A percentile compares a stretch with the other conserved stretches of the same genome.
phyloP scores from a whole-genome alignment of 1,140 invertebrate species.

The Olivierus martensii region DNA sequence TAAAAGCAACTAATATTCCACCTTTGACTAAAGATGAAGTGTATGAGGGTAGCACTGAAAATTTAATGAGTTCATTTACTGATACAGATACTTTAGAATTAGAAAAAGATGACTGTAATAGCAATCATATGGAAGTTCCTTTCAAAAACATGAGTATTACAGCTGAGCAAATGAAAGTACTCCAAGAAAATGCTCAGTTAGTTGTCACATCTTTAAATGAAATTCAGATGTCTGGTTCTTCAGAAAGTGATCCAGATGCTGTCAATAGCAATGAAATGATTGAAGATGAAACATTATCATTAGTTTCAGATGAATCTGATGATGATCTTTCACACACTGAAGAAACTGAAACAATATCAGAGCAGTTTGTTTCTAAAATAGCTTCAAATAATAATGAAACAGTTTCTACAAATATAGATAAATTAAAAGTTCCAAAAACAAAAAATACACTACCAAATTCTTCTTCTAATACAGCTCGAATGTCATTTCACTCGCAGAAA shows the following conservation, averaged over 20 bases:
- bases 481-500: too few relatives aligned
- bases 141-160: slow-evolving; percentile 19
- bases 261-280: slow-evolving; percentile 29
- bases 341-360: too few relatives aligned
- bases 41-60: slow-evolving; percentile 12
- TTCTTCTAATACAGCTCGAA: too few relatives aligned
- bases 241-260: slow-evolving; percentile 13
- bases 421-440: too few relatives aligned
- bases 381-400: too few relatives aligned
- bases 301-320: slow-evolving; percentile 51
- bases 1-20: background rate
- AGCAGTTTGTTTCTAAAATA: too few relatives aligned
- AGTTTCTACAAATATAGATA: too few relatives aligned
- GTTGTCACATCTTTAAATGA: slow-evolving; percentile 39
- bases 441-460: too few relatives aligned
- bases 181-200: slow-evolving; percentile 35
- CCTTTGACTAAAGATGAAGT: background rate
- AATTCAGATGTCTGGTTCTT: slow-evolving; percentile 20
- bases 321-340: slow-evolving; percentile 28
- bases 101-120: background rate
- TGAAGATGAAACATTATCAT: slow-evolving; percentile 48
- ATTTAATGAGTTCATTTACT: slow-evolving; percentile 4
- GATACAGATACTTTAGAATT: slow-evolving; percentile 3
- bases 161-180: slow-evolving; percentile 33
- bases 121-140: too few relatives aligned